Percentiles rank a stretch among this genome's conserved stretches.
phyloP scores from a whole-genome alignment of 2,888 invertebrate species.

The Latrodectus elegans region DNA sequence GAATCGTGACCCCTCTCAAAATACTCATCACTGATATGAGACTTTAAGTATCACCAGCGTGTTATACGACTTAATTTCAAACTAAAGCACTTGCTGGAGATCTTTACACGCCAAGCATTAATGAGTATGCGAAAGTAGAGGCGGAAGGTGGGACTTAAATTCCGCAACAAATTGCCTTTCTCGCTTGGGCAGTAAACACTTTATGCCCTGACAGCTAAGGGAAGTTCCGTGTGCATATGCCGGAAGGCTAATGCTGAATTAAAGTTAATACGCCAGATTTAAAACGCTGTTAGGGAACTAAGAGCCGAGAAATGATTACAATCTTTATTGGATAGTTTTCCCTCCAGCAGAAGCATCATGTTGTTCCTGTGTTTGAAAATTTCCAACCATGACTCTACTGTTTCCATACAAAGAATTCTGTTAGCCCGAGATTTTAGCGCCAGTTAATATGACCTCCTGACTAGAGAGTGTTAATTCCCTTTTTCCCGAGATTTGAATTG shows the following conservation, averaged over 20 bases:
- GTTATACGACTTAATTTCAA: conserved; percentile 62
- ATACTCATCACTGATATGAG: conserved; percentile 41
- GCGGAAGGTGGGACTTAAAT: conserved; percentile 23
- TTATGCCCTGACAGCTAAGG: conserved; percentile 27
- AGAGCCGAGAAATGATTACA: conserved; percentile 51
- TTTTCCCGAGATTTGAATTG: conserved; percentile 13
- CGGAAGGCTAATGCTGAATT: conserved; percentile 42
- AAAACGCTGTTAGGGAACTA: conserved; percentile 57
- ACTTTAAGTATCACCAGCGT: conserved; percentile 46
- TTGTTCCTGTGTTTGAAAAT: background rate
- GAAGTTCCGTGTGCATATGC: background rate
- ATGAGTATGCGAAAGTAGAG: conserved; percentile 12
- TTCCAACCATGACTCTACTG: background rate
- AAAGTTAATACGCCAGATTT: conserved; percentile 62
- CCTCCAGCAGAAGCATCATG: background rate
- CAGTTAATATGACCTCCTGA: conserved; percentile 33
- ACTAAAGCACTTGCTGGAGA: conserved; percentile 7
- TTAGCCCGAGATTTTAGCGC: conserved; percentile 27
- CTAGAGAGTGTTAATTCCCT: conserved; percentile 33
- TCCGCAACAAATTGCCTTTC: conserved; percentile 61
- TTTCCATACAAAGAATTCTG: conserved; percentile 10
- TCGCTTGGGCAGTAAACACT: conserved; percentile 34
- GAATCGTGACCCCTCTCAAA: background rate
- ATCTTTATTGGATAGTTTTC: conserved; percentile 52
- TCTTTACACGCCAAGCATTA: conserved; percentile 15